These are phyloP conservation scores for Mormyrus lacerda DNA, from an alignment of 2,113 vertebrate genomes.

Conservation along the genomic window DNA sequence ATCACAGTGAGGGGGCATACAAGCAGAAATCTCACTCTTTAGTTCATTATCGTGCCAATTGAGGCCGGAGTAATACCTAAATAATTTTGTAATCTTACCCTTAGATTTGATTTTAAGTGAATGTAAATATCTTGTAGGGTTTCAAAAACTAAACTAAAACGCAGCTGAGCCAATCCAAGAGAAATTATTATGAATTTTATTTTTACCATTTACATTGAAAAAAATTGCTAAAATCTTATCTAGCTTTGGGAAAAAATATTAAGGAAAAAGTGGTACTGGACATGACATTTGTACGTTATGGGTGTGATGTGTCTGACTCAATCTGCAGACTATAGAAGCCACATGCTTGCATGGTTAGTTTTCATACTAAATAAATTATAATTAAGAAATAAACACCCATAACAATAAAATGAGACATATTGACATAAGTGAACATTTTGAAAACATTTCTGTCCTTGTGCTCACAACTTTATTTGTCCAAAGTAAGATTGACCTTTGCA, in stretches of 20 bases:
- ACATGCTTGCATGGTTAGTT: not conserved
- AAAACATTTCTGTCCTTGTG: not conserved
- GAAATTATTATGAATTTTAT: not conserved
- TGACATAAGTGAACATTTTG: not conserved
- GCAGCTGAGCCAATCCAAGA: not conserved
- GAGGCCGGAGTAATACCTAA: not conserved
- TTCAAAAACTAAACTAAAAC: not conserved
- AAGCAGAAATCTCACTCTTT: not conserved
- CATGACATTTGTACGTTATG: not conserved
- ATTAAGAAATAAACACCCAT: not conserved
- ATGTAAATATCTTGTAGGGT: not conserved
- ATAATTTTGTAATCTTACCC: not conserved
- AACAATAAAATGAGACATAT: not conserved
- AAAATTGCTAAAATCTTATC: not conserved
- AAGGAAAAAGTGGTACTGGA: not conserved
- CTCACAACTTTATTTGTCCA: not conserved
- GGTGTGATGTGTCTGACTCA: not conserved
- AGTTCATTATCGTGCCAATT: not conserved
- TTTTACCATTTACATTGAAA: not conserved
- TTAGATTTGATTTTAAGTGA: not conserved
- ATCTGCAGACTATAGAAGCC: not conserved
- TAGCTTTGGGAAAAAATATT: not conserved
- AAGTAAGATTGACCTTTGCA: not conserved
- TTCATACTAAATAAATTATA: not conserved
- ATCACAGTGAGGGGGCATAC: not conserved